phyloP scores from a whole-genome alignment of 2,113 vertebrate genomes.

The Salvelinus sp. region DNA sequence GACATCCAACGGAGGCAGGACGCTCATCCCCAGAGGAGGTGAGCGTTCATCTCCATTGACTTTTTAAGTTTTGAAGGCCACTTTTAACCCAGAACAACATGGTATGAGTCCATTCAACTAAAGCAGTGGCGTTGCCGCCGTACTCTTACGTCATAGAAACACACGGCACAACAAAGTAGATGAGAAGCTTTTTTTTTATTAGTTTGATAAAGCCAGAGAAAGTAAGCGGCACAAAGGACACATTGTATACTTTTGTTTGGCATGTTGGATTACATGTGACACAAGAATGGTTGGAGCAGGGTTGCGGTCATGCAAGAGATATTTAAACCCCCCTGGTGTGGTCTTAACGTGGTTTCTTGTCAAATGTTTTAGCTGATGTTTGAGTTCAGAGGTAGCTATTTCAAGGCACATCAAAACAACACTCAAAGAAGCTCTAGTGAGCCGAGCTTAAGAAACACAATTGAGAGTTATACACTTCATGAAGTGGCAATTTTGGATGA shows the following conservation, averaged over 20 bases:
- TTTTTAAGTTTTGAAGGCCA: neutral
- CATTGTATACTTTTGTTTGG: neutral
- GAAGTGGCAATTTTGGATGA: too few species aligned
- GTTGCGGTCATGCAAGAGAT: too few species aligned
- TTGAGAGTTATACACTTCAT: too few species aligned
- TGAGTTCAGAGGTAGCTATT: neutral
- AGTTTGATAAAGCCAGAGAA: neutral
- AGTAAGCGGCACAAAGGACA: neutral
- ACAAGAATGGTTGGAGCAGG: neutral
- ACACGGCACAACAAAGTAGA: neutral
- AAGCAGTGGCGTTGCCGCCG: too few species aligned
- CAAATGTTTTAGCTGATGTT: too few species aligned
- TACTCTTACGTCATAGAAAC: neutral
- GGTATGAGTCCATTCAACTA: neutral
- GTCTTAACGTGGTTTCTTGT: too few species aligned
- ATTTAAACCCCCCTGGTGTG: too few species aligned
- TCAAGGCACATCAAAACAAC: neutral
- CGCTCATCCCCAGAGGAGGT: constrained; percentile 74
- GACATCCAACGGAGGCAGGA: constrained; percentile 70
- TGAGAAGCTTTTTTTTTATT: neutral
- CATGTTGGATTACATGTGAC: neutral
- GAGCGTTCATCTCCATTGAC: neutral
- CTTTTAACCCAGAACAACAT: neutral
- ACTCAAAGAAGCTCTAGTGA: neutral
- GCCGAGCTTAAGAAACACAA: too few species aligned